Percentiles rank a stretch among this genome's conserved stretches.
phyloP scores from a whole-genome alignment of 2,888 invertebrate genomes.

The Meta bourneti region DNA sequence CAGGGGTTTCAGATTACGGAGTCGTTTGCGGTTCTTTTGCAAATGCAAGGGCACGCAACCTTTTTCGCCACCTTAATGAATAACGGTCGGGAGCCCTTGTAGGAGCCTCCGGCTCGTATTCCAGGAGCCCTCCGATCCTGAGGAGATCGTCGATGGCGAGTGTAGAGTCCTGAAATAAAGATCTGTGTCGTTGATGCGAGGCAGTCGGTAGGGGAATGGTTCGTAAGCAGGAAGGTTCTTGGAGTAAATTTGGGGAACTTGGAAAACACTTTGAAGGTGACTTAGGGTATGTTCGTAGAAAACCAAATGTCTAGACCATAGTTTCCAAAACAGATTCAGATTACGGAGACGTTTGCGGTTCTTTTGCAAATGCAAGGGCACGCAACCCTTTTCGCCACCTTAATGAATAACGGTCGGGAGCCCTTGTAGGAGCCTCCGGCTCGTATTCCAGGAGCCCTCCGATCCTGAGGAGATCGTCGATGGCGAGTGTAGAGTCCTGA shows the following conservation, averaged over 20 bases:
- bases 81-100: conserved; percentile 28
- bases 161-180: not conserved
- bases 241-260: not conserved
- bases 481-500: not conserved
- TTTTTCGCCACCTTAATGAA: conserved; percentile 62
- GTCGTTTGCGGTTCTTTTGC: conserved; percentile 27
- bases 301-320: too few relatives aligned
- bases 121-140: not conserved
- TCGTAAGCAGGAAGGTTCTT: not conserved
- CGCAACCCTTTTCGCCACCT: conserved; percentile 49
- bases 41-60: conserved; percentile 8
- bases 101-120: conserved; percentile 4
- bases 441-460: conserved; percentile 16
- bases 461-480: not conserved
- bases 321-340: conserved; percentile 18
- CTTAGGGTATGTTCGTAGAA: not conserved
- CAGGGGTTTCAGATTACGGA: conserved; percentile 33
- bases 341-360: conserved; percentile 35
- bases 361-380: conserved; percentile 9
- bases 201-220: not conserved
- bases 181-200: too few relatives aligned
- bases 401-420: conserved; percentile 35
- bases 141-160: not conserved
- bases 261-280: not conserved
- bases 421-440: not conserved